Evolutionary conservation across 1,140 invertebrate species (phyloP).

Genomic region (Nylanderia fulva): DNA sequence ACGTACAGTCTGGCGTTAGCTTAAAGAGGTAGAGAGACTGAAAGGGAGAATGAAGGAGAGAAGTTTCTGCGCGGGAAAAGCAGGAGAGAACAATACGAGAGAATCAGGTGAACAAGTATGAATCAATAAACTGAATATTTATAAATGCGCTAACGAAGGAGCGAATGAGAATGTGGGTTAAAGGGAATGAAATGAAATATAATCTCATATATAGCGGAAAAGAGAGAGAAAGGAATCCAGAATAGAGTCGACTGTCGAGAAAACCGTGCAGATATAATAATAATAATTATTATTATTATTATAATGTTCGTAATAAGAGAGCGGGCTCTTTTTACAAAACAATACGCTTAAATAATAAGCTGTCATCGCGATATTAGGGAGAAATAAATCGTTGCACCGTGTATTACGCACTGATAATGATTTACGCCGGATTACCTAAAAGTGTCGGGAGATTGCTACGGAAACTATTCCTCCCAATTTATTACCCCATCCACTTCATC

Average conservation of each 20-base stretch:
- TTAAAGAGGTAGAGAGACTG: not conserved
- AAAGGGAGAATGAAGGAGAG: not conserved
- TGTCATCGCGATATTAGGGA: not conserved
- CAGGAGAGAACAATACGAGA: not conserved
- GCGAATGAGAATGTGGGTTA: slow-evolving; percentile 7
- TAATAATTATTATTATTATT: slow-evolving; percentile 39
- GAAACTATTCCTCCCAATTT: not conserved
- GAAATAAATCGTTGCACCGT: not conserved
- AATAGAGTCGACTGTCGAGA: not conserved
- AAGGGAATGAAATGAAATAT: slow-evolving; percentile 30
- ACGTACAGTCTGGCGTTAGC: too few relatives aligned
- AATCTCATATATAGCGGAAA: too few relatives aligned
- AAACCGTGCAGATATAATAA: slow-evolving; percentile 11
- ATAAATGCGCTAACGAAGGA: slow-evolving; percentile 17
- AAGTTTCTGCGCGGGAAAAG: not conserved
- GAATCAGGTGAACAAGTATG: slow-evolving; percentile 7
- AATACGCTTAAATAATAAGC: slow-evolving; percentile 48
- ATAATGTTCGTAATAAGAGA: not conserved
- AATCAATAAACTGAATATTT: slow-evolving; percentile 36
- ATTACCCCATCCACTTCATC: not conserved
- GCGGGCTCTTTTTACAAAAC: not conserved
- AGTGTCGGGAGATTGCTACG: not conserved
- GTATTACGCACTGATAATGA: not conserved
- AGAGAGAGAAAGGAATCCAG: not conserved
- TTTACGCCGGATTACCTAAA: slow-evolving; percentile 29